A percentile compares a stretch with the other conserved stretches of the same genome.
These are phyloP conservation scores for Plagodis pulveraria DNA, from an alignment of 2,888 invertebrate species.

Conservation along the genomic window DNA sequence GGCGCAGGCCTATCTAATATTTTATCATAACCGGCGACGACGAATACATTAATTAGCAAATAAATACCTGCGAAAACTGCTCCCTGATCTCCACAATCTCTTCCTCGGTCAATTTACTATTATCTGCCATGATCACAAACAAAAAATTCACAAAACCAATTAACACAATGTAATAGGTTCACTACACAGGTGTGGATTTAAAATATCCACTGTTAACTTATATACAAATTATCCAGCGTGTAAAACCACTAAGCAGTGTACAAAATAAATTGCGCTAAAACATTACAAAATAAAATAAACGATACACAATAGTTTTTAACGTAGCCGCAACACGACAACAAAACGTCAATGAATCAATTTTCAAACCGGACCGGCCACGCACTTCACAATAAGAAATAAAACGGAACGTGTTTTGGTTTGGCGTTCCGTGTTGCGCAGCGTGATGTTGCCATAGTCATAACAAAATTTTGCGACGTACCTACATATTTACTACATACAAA, in stretches of 20 bases:
- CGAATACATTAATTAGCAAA: conserved; percentile 40
- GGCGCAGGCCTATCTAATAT: background rate
- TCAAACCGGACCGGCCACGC: conserved; percentile 26
- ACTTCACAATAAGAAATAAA: conserved; percentile 26
- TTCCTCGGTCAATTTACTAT: conserved; percentile 86
- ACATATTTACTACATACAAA: background rate
- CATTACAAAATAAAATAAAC: conserved; percentile 19
- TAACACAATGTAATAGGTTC: conserved; percentile 73
- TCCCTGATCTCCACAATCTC: conserved; percentile 91
- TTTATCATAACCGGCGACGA: background rate
- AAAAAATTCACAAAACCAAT: conserved; percentile 67
- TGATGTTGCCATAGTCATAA: background rate
- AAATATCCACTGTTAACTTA: conserved; percentile 56
- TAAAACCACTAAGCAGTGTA: conserved; percentile 41
- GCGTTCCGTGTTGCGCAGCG: conserved; percentile 4
- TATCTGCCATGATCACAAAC: conserved; percentile 78
- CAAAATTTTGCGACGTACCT: background rate
- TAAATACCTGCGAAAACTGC: conserved; percentile 89
- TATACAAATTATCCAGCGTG: conserved; percentile 43
- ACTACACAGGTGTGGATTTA: conserved; percentile 44
- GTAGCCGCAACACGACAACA: conserved; percentile 16
- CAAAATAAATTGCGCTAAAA: conserved; percentile 20
- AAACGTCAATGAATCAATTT: conserved; percentile 20
- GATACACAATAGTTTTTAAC: conserved; percentile 6
- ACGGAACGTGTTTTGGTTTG: conserved; percentile 26